These are phyloP conservation scores for Zophobas atratus DNA, from an alignment of 1,140 invertebrate genomes.

Conservation along the genomic window DNA sequence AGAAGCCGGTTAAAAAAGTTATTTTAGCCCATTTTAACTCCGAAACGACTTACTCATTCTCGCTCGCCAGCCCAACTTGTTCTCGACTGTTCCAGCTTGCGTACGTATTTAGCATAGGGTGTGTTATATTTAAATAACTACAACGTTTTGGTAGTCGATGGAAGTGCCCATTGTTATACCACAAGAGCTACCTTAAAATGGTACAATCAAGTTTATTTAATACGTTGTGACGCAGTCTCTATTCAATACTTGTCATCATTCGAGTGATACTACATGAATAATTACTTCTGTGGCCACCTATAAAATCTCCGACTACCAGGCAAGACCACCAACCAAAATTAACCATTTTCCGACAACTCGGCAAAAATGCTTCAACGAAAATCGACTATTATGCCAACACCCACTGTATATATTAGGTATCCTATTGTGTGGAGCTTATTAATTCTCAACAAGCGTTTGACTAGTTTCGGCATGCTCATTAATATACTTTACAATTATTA, in stretches of 20 bases:
- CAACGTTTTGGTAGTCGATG: constrained; percentile 60
- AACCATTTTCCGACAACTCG: constrained; percentile 14
- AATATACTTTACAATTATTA: constrained; percentile 17
- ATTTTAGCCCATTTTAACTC: not conserved
- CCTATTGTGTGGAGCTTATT: not conserved
- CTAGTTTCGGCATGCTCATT: constrained; percentile 1
- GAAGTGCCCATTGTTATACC: constrained; percentile 61
- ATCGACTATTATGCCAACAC: not conserved
- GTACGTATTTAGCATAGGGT: constrained; percentile 60
- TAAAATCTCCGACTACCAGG: constrained; percentile 6
- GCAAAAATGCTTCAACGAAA: not conserved
- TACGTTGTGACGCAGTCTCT: constrained; percentile 52
- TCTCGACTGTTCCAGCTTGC: constrained; percentile 6
- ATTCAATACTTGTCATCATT: constrained; percentile 53
- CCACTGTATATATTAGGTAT: not conserved
- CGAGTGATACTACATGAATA: constrained; percentile 55
- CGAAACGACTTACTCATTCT: not conserved
- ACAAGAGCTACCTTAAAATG: constrained; percentile 64
- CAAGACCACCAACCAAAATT: constrained; percentile 35
- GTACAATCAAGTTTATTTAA: constrained; percentile 57
- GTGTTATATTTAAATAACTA: constrained; percentile 64
- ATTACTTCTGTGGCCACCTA: constrained; percentile 35
- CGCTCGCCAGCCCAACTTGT: not conserved
- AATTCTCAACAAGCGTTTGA: not conserved
- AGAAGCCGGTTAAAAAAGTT: not conserved